Base-by-base conservation (phyloP, 2,888 invertebrate genomes). In the Harpalus rufipes region DNA sequence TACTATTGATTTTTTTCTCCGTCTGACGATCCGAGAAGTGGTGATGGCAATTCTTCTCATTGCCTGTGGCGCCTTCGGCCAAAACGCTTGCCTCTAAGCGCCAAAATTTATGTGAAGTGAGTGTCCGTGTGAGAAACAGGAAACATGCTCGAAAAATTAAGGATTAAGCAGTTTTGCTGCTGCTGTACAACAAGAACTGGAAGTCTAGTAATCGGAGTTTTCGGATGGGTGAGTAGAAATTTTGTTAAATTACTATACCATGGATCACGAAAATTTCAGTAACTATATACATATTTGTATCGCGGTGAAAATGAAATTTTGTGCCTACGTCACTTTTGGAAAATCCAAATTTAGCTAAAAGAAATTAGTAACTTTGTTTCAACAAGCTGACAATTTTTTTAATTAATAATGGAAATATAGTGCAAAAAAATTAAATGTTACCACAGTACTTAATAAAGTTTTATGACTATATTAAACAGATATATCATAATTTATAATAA, bases 81-180 rank as follows among this genome's bases (percentile, higher is more conserved):
- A 32, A 39, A 44, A 59, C 72, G 58, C 58, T 32, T 51, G 16
- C 44, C 44, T 32, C 32, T 7, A n/a, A 51, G 78, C 18, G 21
- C 5, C 32, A 0, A 78, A 18, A 56, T 78, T 78, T 14, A 25
- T 63, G 16, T 63, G 14, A 18, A 63, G 63, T 61, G 59, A 63
- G 63, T 63, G 32, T 25, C 21, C 44, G 51, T 76, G 16, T 18
- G 44, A 32, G 7, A 18, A 76, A 25, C 18, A 7, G 51, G 14
- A 14, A 82, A 82, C 74, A 83, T 83, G 83, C 58, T 83, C 74
- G 83, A 83, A 51, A 83, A 83, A 41, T 74, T 83, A 10, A 7
- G 83, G 74, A 74, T 83, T 32, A 83, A 74, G 39, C 74, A 74
- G 41, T 83, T 83, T 61, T 83, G 83, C 58, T 74, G 83, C 61